These are phyloP conservation scores for Dicentrarchus labrax DNA, from an alignment of 2,113 vertebrate genomes.

Conservation along the genomic window DNA sequence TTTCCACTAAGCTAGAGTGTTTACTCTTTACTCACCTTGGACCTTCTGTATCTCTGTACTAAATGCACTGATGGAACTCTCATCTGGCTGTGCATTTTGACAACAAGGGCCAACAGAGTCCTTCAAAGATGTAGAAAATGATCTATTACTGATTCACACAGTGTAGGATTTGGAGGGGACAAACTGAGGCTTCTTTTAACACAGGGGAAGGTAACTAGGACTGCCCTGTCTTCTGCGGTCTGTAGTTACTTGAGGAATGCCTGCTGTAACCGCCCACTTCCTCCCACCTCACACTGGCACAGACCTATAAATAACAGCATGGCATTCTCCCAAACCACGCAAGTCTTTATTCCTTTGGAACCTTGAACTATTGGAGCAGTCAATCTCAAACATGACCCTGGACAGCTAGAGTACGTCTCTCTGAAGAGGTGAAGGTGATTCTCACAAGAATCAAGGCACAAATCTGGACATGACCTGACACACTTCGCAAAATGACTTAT, in stretches of 20 bases:
- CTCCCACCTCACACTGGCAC: not conserved
- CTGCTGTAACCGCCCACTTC: not conserved
- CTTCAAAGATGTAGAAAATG: not conserved
- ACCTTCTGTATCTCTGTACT: not conserved
- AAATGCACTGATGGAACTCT: not conserved
- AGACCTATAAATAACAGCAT: not conserved
- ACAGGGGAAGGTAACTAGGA: not conserved
- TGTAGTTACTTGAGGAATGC: not conserved
- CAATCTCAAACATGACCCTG: slow-evolving; percentile 47
- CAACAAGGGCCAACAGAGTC: not conserved
- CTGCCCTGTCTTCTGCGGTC: not conserved
- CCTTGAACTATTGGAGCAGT: not conserved
- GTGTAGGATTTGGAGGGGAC: not conserved
- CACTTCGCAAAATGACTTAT: slow-evolving; percentile 1
- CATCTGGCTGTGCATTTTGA: not conserved
- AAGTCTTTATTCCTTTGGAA: not conserved
- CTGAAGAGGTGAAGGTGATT: slow-evolving; percentile 58
- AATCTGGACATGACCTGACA: slow-evolving; percentile 59
- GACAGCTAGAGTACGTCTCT: slow-evolving; percentile 53
- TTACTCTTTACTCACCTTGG: too few relatives aligned
- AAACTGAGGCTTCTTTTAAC: not conserved
- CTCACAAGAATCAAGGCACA: slow-evolving; percentile 80
- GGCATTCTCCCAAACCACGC: not conserved
- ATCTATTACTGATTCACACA: not conserved
- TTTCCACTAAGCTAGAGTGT: not conserved